Evolutionary conservation across 2,797 vertebrate genomes (phyloP).

Genomic region (Lates japonicus): DNA sequence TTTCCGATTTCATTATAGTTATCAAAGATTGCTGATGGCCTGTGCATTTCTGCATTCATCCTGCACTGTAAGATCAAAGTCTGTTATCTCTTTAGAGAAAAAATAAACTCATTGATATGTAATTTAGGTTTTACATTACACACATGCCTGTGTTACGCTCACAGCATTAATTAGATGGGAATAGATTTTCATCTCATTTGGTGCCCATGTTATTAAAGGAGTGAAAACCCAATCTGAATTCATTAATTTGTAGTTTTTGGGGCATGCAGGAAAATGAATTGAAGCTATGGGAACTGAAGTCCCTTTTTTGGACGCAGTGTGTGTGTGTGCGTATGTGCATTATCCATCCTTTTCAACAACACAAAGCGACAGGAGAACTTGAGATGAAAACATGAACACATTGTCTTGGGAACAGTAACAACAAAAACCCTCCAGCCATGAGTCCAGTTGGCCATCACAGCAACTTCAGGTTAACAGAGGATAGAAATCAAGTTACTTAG

Average conservation of each 20-base stretch:
- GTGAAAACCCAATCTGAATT: neutral
- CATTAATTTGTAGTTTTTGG: slow-evolving; percentile 17
- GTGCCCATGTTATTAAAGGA: neutral
- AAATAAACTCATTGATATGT: neutral
- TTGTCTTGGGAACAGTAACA: slow-evolving; percentile 73
- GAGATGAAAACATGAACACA: slow-evolving; percentile 51
- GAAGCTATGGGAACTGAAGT: slow-evolving; percentile 24
- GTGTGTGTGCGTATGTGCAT: neutral
- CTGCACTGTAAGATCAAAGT: neutral
- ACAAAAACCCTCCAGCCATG: slow-evolving; percentile 51
- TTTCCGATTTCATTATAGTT: neutral
- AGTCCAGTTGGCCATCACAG: slow-evolving; percentile 71
- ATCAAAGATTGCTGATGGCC: neutral
- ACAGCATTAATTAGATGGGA: slow-evolving; percentile 1
- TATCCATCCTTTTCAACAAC: slow-evolving; percentile 8
- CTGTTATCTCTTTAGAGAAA: neutral
- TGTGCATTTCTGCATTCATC: neutral
- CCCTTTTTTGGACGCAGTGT: slow-evolving; percentile 3
- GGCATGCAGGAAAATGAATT: slow-evolving; percentile 8
- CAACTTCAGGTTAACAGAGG: slow-evolving; percentile 80
- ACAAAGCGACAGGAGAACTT: slow-evolving; percentile 38
- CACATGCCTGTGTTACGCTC: neutral
- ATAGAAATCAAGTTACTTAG: slow-evolving; percentile 79
- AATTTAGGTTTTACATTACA: neutral
- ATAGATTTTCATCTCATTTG: slow-evolving; percentile 4